These are phyloP conservation scores for Gryllus longicercus DNA, from an alignment of 2,888 invertebrate species.

Conservation along the genomic window DNA sequence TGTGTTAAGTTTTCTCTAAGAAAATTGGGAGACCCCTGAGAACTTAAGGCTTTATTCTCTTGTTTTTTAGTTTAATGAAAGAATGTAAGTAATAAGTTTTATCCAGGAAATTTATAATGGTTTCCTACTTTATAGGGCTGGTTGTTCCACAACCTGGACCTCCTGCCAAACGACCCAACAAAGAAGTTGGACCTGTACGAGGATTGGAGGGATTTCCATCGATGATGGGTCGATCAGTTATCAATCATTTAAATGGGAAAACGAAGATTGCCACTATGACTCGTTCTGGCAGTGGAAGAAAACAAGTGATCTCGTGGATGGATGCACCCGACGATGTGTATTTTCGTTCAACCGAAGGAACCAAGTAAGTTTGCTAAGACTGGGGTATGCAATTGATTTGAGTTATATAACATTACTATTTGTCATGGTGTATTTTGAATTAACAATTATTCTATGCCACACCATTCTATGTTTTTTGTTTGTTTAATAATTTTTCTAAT, in stretches of 20 bases:
- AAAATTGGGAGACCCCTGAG: too few relatives aligned
- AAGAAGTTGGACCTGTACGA: conserved; percentile 52
- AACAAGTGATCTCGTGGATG: conserved; percentile 96
- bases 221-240: conserved; percentile 54
- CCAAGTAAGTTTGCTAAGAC: conserved; percentile 65
- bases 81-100: too few relatives aligned
- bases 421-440: too few relatives aligned
- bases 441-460: too few relatives aligned
- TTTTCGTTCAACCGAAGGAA: conserved; percentile 85
- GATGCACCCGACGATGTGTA: conserved; percentile 97
- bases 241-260: conserved; percentile 70
- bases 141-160: conserved; percentile 49
- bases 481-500: too few relatives aligned
- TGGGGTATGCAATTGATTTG: background rate
- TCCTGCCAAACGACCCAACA: conserved; percentile 76
- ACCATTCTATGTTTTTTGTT: too few relatives aligned
- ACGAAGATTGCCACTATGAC: conserved; percentile 77
- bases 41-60: too few relatives aligned
- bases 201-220: conserved; percentile 37
- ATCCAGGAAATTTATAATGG: background rate
- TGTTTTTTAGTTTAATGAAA: too few relatives aligned
- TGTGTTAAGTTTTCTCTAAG: too few relatives aligned
- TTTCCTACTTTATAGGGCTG: conserved; percentile 42
- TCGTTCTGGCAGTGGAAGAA: conserved; percentile 70
- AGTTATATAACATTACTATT: too few relatives aligned